Evolutionary conservation across 2,113 vertebrate genomes (phyloP).

Genomic region (Prietella phreatophila): DNA sequence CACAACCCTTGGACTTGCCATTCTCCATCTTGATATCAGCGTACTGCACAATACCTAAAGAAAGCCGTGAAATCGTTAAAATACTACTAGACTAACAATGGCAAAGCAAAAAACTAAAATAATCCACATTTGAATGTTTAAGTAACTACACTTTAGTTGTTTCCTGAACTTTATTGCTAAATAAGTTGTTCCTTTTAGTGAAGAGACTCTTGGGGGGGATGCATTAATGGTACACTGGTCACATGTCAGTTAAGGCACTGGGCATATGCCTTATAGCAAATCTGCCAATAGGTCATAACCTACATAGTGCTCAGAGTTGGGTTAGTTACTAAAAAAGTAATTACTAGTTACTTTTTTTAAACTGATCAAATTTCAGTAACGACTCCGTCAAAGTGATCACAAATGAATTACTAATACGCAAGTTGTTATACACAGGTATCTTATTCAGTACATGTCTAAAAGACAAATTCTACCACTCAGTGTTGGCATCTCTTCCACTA

Average conservation of each 20-base stretch:
- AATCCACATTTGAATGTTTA: background rate
- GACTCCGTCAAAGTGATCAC: no score
- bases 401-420: no score
- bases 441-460: no score
- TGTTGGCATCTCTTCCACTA: no score
- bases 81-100: background rate
- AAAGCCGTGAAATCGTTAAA: background rate
- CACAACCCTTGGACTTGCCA: constrained; percentile 97
- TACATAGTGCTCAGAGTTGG: background rate
- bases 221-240: background rate
- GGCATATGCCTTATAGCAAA: background rate
- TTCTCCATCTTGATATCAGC: constrained; percentile 99
- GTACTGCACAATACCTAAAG: constrained; percentile 89
- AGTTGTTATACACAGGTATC: no score
- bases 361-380: no score
- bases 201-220: background rate
- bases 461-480: no score
- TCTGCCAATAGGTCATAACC: background rate
- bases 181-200: background rate
- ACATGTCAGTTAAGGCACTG: background rate
- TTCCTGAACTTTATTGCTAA: background rate
- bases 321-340: no score
- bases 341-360: no score
- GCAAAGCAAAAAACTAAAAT: background rate
- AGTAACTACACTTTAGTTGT: no score